These are phyloP conservation scores for Yponomeuta evonymella DNA, from an alignment of 2,888 invertebrate species.

Conservation along the genomic window DNA sequence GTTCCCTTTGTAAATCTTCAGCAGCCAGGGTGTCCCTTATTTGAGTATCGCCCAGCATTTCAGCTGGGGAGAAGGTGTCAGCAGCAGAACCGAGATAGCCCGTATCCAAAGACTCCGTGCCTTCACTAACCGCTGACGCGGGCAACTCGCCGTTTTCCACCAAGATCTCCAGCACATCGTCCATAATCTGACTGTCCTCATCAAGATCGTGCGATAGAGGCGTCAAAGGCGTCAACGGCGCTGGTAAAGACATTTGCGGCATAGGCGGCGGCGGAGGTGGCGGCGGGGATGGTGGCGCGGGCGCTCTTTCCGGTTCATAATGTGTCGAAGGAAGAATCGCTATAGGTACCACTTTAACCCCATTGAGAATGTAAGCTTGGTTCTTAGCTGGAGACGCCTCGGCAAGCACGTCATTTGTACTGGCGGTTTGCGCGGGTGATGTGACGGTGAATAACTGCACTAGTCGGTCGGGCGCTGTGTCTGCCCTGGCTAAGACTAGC, in stretches of 20 bases:
- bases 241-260: not conserved
- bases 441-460: conserved; percentile 54
- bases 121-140: conserved; percentile 85
- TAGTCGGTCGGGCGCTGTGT: conserved; percentile 43
- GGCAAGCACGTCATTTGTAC: conserved; percentile 20
- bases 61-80: conserved; percentile 41
- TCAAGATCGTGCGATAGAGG: conserved; percentile 39
- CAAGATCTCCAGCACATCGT: conserved; percentile 94
- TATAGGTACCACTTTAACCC: conserved; percentile 72
- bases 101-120: conserved; percentile 58
- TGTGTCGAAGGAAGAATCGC: conserved; percentile 64
- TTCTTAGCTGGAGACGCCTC: conserved; percentile 43
- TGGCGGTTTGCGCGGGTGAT: conserved; percentile 31
- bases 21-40: conserved; percentile 55
- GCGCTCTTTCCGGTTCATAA: conserved; percentile 54
- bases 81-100: conserved; percentile 37
- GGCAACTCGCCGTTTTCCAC: conserved; percentile 95
- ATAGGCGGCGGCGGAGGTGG: conserved; percentile 46
- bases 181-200: conserved; percentile 85
- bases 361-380: conserved; percentile 79
- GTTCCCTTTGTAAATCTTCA: conserved; percentile 59
- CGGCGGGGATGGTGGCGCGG: conserved; percentile 49
- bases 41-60: conserved; percentile 26
- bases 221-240: conserved; percentile 39
- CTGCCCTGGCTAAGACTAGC: conserved; percentile 42